Conservation (phyloP, 2,113 vertebrate genomes). For the Choloepus hoffmanni region DNA sequence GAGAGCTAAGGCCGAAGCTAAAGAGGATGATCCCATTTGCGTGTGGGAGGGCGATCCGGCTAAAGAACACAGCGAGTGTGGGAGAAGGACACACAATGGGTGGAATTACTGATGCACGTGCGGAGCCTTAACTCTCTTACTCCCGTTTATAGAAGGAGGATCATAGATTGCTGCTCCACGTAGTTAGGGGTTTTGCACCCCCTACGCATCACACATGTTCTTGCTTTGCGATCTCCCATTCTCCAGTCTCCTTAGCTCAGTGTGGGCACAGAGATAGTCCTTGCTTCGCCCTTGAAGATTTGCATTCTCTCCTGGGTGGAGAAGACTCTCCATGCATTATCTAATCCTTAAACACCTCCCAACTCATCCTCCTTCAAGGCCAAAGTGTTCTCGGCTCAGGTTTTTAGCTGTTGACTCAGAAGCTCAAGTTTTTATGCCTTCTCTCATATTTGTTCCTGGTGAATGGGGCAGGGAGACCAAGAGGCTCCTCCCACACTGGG, state of each 20-base stretch:
- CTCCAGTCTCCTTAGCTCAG: not conserved
- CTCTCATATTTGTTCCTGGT: not conserved
- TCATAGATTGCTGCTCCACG: not conserved
- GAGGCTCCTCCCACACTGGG: not conserved
- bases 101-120: rapidly evolving
- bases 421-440: not conserved
- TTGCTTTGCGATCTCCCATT: not conserved
- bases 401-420: not conserved
- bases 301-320: not conserved
- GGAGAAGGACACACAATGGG: too few relatives aligned
- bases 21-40: too few relatives aligned
- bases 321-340: not conserved
- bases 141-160: not conserved
- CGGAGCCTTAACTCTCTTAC: not conserved
- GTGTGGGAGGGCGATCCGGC: not conserved
- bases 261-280: not conserved
- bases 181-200: not conserved
- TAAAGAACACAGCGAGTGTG: not conserved
- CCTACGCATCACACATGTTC: too few relatives aligned
- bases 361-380: too few relatives aligned
- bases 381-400: too few relatives aligned
- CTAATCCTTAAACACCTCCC: not conserved
- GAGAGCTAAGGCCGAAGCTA: not conserved
- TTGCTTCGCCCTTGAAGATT: not conserved
- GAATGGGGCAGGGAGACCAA: not conserved